Percentiles rank a stretch among this genome's conserved stretches.
Evolutionary conservation across 2,797 vertebrate genomes (phyloP).

Genomic region (Peromyscus nudipes): DNA sequence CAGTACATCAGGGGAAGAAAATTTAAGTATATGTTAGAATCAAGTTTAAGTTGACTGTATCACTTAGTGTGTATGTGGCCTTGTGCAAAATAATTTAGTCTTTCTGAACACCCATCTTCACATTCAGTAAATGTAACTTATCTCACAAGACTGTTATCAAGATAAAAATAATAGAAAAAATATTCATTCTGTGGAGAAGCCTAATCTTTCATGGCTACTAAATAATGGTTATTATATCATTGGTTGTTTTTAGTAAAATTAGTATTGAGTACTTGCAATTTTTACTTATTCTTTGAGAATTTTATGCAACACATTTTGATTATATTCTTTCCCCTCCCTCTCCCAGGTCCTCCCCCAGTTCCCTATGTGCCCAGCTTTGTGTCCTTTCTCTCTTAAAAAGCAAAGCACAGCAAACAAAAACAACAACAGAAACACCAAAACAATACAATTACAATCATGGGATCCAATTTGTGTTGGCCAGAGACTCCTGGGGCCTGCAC

Average conservation of each 20-base stretch:
- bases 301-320: neutral
- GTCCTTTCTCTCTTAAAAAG: neutral
- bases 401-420: too few species aligned
- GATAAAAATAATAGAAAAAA: constrained; percentile 41
- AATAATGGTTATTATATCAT: neutral
- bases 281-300: neutral
- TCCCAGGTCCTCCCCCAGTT: neutral
- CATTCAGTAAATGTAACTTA: constrained; percentile 43
- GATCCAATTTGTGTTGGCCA: neutral
- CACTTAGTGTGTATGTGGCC: neutral
- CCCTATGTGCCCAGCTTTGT: neutral
- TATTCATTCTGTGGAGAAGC: neutral
- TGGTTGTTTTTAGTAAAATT: constrained; percentile 50
- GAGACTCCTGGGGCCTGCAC: too few species aligned
- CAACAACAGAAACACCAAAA: neutral
- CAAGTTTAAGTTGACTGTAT: neutral
- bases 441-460: neutral
- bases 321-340: neutral
- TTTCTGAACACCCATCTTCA: neutral
- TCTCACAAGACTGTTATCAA: constrained; percentile 26
- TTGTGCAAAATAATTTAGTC: constrained; percentile 40
- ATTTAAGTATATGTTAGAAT: neutral
- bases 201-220: neutral
- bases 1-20: neutral
- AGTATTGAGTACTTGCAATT: neutral